phyloP scores from a whole-genome alignment of 2,113 vertebrate genomes.

The Rhabdomys dilectus region DNA sequence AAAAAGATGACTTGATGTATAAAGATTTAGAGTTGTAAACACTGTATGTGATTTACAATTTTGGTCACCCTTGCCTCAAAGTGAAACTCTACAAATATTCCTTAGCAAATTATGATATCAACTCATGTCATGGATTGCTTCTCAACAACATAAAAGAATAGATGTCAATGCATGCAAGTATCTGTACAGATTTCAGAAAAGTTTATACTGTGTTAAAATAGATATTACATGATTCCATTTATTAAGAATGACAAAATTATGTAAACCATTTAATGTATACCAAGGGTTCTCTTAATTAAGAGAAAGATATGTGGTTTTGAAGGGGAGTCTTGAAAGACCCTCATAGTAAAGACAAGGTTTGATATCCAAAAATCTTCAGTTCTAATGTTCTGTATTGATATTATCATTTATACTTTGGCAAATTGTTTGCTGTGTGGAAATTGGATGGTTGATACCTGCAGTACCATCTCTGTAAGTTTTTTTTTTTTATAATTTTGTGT shows the following conservation, averaged over 20 bases:
- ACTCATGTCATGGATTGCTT: too few relatives aligned
- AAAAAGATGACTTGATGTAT: too few relatives aligned
- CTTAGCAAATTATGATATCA: neutral
- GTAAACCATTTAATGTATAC: too few relatives aligned
- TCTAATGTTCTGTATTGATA: neutral
- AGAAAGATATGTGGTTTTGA: neutral
- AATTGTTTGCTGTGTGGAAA: neutral
- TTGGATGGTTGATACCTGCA: neutral
- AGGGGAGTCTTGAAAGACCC: rapidly evolving
- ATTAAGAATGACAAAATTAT: neutral
- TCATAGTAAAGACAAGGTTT: neutral
- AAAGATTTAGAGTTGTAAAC: too few relatives aligned
- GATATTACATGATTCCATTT: neutral
- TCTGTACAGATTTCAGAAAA: neutral
- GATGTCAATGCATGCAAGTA: rapidly evolving
- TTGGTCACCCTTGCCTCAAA: too few relatives aligned
- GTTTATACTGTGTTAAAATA: neutral
- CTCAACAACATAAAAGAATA: neutral
- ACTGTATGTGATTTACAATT: too few relatives aligned
- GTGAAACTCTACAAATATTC: too few relatives aligned
- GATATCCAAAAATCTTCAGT: neutral
- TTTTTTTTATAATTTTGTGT: neutral
- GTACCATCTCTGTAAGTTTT: neutral
- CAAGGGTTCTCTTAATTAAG: too few relatives aligned
- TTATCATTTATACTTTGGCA: neutral